These are phyloP conservation scores for Corynorhinus townsendii DNA, from an alignment of 2,113 vertebrate species.

Conservation along the genomic window DNA sequence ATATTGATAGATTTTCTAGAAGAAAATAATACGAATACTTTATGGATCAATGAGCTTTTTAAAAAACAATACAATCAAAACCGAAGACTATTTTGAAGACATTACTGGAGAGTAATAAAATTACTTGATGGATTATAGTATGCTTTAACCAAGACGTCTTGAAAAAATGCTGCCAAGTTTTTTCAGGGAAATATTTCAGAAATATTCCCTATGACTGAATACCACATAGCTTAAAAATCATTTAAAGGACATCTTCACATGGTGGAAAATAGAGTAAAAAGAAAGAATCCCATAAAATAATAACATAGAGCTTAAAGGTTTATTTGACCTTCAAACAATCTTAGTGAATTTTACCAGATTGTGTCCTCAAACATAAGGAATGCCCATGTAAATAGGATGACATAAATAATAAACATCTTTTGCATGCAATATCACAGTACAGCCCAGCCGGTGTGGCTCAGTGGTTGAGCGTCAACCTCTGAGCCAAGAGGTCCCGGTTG, in stretches of 20 bases:
- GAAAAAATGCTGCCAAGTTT: background rate
- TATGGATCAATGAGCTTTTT: background rate
- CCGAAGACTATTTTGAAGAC: background rate
- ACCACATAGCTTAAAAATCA: background rate
- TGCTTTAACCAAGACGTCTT: background rate
- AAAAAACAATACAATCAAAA: background rate
- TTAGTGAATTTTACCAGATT: background rate
- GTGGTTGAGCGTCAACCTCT: too few relatives aligned
- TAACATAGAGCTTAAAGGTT: background rate
- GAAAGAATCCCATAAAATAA: background rate
- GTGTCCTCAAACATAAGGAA: background rate
- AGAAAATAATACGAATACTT: constrained; percentile 4
- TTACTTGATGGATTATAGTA: background rate
- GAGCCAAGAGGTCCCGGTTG: too few relatives aligned
- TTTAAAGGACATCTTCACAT: background rate
- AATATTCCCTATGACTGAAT: background rate
- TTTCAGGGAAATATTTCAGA: background rate
- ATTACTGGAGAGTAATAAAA: background rate
- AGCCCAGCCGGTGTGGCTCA: too few relatives aligned
- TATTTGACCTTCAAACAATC: background rate
- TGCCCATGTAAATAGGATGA: background rate
- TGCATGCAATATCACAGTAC: background rate
- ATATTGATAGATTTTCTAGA: background rate
- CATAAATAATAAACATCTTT: background rate
- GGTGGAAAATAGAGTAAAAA: background rate